A percentile compares a stretch with the other conserved stretches of the same genome.
phyloP scores from a whole-genome alignment of 2,797 vertebrate species.

The Cuniculus paca region DNA sequence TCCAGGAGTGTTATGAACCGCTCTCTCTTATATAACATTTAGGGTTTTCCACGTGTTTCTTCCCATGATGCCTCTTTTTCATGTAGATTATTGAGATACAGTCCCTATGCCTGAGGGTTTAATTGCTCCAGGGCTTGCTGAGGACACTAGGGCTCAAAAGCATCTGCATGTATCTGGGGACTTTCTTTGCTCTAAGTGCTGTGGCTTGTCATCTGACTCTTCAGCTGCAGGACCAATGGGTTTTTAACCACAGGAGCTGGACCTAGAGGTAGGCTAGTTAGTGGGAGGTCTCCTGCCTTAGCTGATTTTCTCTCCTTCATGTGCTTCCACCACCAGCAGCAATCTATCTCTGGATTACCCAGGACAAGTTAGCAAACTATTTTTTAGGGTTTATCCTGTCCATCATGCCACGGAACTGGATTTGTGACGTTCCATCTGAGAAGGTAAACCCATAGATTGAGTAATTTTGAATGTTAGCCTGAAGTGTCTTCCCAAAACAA shows the following conservation, averaged over 20 bases:
- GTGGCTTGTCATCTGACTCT: background rate
- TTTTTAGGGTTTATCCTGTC: background rate
- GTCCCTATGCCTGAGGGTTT: background rate
- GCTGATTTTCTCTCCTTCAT: background rate
- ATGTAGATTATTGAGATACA: background rate
- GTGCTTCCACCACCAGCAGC: background rate
- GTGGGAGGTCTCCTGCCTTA: background rate
- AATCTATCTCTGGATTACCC: background rate
- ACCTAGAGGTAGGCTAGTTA: too few species aligned
- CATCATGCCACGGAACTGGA: background rate
- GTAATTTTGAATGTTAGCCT: background rate
- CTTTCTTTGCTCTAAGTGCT: background rate
- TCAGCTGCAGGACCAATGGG: background rate
- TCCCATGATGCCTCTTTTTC: background rate
- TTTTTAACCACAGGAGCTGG: background rate
- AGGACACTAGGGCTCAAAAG: background rate
- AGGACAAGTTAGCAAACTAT: background rate
- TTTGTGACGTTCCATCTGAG: background rate
- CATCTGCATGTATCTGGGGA: background rate
- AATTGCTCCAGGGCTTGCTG: background rate
- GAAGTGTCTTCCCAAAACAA: background rate
- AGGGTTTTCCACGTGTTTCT: background rate
- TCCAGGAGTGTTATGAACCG: background rate
- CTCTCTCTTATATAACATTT: background rate
- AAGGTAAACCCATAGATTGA: background rate